phyloP scores from a whole-genome alignment of 2,113 vertebrate species.

The Pterocles orientalis region DNA sequence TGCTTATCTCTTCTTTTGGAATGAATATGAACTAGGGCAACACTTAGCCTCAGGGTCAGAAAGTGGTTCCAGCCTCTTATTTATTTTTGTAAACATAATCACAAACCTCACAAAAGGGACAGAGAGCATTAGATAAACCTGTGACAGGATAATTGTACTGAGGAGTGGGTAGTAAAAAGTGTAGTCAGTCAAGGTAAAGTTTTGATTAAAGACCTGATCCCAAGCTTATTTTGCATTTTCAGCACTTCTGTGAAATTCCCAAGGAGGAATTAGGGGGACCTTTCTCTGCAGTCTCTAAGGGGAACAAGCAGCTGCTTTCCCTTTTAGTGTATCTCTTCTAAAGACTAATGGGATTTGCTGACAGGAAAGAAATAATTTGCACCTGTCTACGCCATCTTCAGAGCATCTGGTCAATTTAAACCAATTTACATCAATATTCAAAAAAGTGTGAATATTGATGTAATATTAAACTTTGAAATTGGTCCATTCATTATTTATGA shows the following conservation, averaged over 20 bases:
- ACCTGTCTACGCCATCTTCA: slow-evolving; percentile 26
- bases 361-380: slow-evolving; percentile 47
- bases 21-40: not conserved
- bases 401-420: slow-evolving; percentile 63
- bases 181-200: not conserved
- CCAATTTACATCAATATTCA: slow-evolving; percentile 44
- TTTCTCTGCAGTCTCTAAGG: not conserved
- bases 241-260: not conserved
- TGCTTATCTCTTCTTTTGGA: not conserved
- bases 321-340: not conserved
- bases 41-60: not conserved
- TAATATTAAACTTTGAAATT: not conserved
- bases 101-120: not conserved
- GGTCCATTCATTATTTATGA: not conserved
- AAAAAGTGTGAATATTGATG: slow-evolving; percentile 25
- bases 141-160: not conserved
- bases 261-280: not conserved
- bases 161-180: not conserved
- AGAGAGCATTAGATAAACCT: not conserved
- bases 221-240: slow-evolving; percentile 29
- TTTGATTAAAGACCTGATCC: slow-evolving; percentile 28
- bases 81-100: not conserved
- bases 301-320: slow-evolving; percentile 27
- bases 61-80: not conserved
- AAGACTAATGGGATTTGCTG: slow-evolving; percentile 33